Conservation (phyloP, 64 coral and sea anemone genomes). For the Stichodactyla mertensii region DNA sequence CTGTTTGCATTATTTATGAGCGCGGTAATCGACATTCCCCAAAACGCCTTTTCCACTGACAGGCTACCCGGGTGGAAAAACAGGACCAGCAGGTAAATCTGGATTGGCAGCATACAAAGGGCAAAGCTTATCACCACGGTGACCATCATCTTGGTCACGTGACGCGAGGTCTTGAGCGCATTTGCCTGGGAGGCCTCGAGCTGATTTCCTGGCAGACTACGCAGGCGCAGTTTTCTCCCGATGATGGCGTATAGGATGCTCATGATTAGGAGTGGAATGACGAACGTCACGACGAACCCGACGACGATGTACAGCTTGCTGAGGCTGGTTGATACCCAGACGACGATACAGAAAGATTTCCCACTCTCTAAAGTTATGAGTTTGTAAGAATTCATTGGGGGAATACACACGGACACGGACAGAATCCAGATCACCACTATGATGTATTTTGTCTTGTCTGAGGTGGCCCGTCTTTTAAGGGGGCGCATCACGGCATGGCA, state of each 20-base stretch:
- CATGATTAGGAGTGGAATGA: not conserved
- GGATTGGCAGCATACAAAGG: slow-evolving; percentile 18
- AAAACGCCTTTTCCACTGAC: not conserved
- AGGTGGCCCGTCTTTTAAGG: not conserved
- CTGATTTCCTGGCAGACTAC: not conserved
- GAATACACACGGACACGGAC: not conserved
- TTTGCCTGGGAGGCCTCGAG: not conserved
- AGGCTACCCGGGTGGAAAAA: not conserved
- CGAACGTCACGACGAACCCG: not conserved
- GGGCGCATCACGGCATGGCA: not conserved
- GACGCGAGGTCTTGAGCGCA: not conserved
- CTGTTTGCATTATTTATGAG: slow-evolving; percentile 4
- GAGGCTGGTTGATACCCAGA: not conserved
- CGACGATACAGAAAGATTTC: not conserved
- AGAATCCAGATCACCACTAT: not conserved
- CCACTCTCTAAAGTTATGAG: not conserved
- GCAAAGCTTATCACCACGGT: slow-evolving; percentile 4
- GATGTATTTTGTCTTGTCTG: slow-evolving; percentile 9
- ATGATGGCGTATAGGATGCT: not conserved
- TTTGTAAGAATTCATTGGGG: slow-evolving; percentile 1
- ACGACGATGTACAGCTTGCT: not conserved
- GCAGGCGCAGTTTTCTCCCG: not conserved
- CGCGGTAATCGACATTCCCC: slow-evolving; percentile 1
- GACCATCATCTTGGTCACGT: slow-evolving; percentile 17
- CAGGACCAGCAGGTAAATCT: not conserved